Evolutionary conservation across 1,140 invertebrate species (phyloP).

Genomic region (Ips nitidus): DNA sequence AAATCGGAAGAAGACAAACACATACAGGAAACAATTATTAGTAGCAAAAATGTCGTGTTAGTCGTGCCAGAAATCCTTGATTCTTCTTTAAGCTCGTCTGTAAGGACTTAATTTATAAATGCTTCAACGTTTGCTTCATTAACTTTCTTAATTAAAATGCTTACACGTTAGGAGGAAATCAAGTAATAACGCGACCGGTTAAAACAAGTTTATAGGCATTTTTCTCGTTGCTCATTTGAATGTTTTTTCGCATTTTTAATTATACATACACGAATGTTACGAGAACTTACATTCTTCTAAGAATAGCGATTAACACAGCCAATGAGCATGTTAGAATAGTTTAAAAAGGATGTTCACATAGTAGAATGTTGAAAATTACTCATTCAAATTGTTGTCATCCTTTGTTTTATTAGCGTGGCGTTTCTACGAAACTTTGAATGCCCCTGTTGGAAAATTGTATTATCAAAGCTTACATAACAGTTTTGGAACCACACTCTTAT

Average conservation of each 20-base stretch:
- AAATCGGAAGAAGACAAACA: no score
- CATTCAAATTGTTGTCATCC: no score
- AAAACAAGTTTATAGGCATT: slow-evolving; percentile 8
- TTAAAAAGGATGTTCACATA: no score
- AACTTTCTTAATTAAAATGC: slow-evolving; percentile 18
- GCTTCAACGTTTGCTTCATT: not conserved
- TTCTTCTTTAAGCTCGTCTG: not conserved
- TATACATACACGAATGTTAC: not conserved
- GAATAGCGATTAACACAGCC: not conserved
- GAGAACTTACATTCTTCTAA: not conserved
- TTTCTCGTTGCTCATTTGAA: not conserved
- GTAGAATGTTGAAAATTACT: no score
- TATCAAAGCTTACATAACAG: no score
- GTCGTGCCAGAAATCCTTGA: not conserved
- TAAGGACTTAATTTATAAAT: slow-evolving; percentile 7
- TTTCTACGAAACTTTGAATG: no score
- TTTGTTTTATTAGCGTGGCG: no score
- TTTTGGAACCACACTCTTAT: no score
- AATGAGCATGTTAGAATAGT: no score
- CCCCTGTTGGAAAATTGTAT: no score
- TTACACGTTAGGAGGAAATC: slow-evolving; percentile 10
- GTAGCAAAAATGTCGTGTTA: not conserved
- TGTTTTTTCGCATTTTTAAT: not conserved
- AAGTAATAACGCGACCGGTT: slow-evolving; percentile 4
- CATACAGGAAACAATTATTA: not conserved